Base-by-base conservation (phyloP, 2,113 vertebrate species). In the Thalassoma bifasciatum region DNA sequence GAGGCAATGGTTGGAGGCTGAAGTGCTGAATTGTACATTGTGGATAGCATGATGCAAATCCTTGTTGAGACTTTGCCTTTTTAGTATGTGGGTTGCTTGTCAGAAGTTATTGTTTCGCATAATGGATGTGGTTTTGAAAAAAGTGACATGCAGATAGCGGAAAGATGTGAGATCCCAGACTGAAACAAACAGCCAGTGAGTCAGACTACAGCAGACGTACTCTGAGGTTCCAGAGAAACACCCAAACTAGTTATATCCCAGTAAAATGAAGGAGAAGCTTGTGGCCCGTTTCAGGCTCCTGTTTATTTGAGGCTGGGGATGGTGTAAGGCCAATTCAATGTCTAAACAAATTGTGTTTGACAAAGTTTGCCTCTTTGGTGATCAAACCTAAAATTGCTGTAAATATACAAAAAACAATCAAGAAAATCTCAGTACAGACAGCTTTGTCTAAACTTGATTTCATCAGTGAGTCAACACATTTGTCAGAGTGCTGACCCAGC, bases 381-480 rank as follows among this genome's bases (percentile, higher is more conserved):
- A 56, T 57, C 11, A 21, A 21, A 63, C 30, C 47, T 73, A 2
- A 47, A 30, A 24, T 46, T 3, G 16, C 53, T 14, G 1, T 9
- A 53, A 60, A 62, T 5, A 47, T 24, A 40, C 1, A 14, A 44
- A 59, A 34, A 16, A 36, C 14, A 11, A 16, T 24, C 23, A 2
- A 1, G 56, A 0, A 10, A 37, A 4, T 11, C 19, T 10, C 8
- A 24, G 12, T 11, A 1, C 1, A 49, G 47, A 21, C 3, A 8
- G 13, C 8, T 21, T 40, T n/a, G 8, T 50, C 59, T 44, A 6
- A 63, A 69, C 30, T 22, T 8, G 47, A 51, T 0, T 74, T 67
- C 66, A 44, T 66, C 14, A 59, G 22, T 72, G 64, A 56, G 59
- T 24, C 53, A 67, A 72, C 44, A 67, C 34, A 53, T 76, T 76